A percentile compares a stretch with the other conserved stretches of the same genome.
Evolutionary conservation across 92 coral and sea anemone genomes (phyloP).

Genomic region (Siderastrea siderea): DNA sequence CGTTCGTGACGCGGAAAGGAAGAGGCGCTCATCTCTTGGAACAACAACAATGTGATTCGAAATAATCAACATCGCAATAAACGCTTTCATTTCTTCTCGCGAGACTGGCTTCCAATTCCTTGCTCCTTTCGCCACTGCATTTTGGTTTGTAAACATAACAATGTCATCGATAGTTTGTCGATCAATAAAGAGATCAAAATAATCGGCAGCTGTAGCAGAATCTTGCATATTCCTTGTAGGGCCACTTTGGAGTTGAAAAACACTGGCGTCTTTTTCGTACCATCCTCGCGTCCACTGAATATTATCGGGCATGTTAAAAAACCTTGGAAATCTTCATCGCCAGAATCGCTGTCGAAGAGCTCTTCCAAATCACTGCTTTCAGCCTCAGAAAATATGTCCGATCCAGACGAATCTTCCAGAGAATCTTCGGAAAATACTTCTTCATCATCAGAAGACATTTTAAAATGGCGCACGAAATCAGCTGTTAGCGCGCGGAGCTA

Average conservation of each 20-base stretch:
- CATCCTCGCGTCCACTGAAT: slow-evolving; percentile 1
- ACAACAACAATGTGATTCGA: slow-evolving; percentile 44
- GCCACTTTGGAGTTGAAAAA: slow-evolving; percentile 32
- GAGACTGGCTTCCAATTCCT: slow-evolving; percentile 40
- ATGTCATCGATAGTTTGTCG: slow-evolving; percentile 28
- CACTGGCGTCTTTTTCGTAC: not conserved
- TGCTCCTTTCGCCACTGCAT: slow-evolving; percentile 44
- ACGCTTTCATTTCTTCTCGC: slow-evolving; percentile 46
- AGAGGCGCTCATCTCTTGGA: slow-evolving; percentile 48
- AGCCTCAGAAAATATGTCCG: slow-evolving; percentile 1
- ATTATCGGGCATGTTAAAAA: slow-evolving; percentile 4
- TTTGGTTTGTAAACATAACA: slow-evolving; percentile 49
- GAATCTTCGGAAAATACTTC: not conserved
- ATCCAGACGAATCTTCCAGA: slow-evolving; percentile 3
- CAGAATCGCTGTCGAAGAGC: slow-evolving; percentile 17
- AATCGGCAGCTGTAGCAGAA: slow-evolving; percentile 30
- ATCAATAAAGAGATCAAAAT: slow-evolving; percentile 35
- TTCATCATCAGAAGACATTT: slow-evolving; percentile 16
- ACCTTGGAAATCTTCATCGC: slow-evolving; percentile 7
- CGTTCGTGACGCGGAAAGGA: slow-evolving; percentile 26
- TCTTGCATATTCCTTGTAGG: slow-evolving; percentile 39
- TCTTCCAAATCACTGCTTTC: slow-evolving; percentile 6
- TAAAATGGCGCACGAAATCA: not conserved
- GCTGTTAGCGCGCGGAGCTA: too few species aligned
- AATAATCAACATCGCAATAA: slow-evolving; percentile 46